These are phyloP conservation scores for Patagioenas fasciata DNA, from an alignment of 2,113 vertebrate species.

Conservation along the genomic window DNA sequence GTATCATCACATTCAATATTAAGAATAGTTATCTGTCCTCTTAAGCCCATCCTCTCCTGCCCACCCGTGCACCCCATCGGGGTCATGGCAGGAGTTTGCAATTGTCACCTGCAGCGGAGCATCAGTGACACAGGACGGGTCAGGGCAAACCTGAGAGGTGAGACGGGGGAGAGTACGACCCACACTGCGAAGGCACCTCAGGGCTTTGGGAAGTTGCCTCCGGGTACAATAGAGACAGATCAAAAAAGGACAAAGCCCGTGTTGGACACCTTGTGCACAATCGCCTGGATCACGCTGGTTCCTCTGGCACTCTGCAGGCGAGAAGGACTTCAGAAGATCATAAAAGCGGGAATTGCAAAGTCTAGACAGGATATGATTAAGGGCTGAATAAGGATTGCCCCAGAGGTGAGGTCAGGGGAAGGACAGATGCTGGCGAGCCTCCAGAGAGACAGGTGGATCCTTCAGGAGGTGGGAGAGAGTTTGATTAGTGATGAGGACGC, in stretches of 20 bases:
- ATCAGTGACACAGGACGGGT: neutral
- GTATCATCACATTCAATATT: neutral
- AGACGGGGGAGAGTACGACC: fast-evolving
- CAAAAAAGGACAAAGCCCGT: neutral
- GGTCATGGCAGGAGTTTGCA: neutral
- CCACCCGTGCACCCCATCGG: fast-evolving
- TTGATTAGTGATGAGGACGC: neutral
- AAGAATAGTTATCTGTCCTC: neutral
- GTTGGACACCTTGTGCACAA: fast-evolving
- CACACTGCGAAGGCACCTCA: neutral
- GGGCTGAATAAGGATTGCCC: constrained; percentile 64
- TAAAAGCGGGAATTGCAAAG: constrained; percentile 34
- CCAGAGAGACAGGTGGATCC: constrained; percentile 38
- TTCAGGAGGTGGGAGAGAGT: constrained; percentile 18
- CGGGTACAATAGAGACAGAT: neutral
- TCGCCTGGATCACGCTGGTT: neutral
- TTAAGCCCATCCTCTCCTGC: neutral
- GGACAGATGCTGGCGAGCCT: constrained; percentile 63
- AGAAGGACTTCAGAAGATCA: constrained; percentile 11
- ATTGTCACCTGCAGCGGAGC: fast-evolving
- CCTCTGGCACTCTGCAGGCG: neutral
- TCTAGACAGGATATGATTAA: constrained; percentile 84
- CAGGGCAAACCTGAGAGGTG: neutral
- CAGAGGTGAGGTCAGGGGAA: constrained; percentile 73
- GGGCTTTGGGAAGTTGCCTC: neutral